Conservation (phyloP, 2,888 invertebrate species). For the Nycteola revayana region DNA sequence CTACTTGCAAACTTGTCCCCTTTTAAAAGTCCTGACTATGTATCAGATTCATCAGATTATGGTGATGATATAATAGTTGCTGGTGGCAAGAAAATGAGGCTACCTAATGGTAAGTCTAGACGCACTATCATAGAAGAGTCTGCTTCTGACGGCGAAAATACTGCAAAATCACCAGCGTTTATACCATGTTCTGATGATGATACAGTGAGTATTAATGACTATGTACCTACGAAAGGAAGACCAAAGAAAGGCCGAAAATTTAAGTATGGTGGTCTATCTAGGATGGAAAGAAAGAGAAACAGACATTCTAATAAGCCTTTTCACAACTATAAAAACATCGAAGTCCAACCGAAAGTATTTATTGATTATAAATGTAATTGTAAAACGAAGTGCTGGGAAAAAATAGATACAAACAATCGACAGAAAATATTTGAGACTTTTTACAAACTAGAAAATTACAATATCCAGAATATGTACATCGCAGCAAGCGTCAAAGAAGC, state of each 20-base stretch:
- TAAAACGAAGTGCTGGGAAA: conserved; percentile 7
- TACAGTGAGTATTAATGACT: conserved; percentile 8
- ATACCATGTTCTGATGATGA: conserved; percentile 9
- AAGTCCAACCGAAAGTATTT: conserved; percentile 11
- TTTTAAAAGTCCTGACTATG: conserved; percentile 8
- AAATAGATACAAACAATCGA: conserved; percentile 7
- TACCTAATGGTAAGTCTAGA: conserved; percentile 8
- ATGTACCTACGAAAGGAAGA: conserved; percentile 4
- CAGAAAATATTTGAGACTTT: conserved; percentile 10
- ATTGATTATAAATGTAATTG: conserved; percentile 9
- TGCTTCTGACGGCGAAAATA: conserved; percentile 11
- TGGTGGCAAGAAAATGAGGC: conserved; percentile 10
- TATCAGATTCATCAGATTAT: conserved; percentile 7
- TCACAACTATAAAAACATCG: conserved; percentile 13
- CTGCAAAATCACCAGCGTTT: conserved; percentile 7
- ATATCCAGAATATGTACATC: conserved; percentile 10
- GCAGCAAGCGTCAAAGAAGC: conserved; percentile 10
- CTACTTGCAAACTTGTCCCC: conserved; percentile 11
- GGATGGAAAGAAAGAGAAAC: conserved; percentile 6
- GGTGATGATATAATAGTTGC: conserved; percentile 8
- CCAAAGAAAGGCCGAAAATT: conserved; percentile 5
- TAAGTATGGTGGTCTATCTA: conserved; percentile 8
- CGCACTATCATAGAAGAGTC: conserved; percentile 8
- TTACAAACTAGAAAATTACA: conserved; percentile 13
- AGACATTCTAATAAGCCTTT: conserved; percentile 8